Evolutionary conservation across 1,140 invertebrate species (phyloP), one percentile per base, ranked within the genome.

Genomic region (Hetaerina americana): DNA sequence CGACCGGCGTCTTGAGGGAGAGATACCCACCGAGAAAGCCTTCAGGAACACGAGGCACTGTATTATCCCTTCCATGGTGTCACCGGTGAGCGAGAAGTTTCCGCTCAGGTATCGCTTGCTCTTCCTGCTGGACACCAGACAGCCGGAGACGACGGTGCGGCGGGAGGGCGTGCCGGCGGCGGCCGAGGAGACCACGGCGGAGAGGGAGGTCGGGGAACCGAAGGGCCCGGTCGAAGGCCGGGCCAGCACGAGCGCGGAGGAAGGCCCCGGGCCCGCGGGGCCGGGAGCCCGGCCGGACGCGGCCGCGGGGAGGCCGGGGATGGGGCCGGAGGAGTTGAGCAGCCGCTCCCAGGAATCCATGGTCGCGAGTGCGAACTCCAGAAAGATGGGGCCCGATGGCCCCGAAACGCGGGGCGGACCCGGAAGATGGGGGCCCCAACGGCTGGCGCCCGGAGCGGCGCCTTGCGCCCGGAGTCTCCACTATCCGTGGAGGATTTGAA

Each of bases 61-160:
- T 81, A 94, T 93, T 77, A 94, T 94, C 75, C 92, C 92, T 78
- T 94, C 92, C 92, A 94, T 94, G 68, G 92, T 93, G 81, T 93
- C 92, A 28, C 92, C 92, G 28, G 91, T 92, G 40, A 94, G 86
- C 77, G 91, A 92, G 81, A 94, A 94, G 66, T 91, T 93, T 71
- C 92, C 92, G 5, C 90, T 92, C 66, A 94, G 85, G 78, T 93
- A 91, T 72, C 91, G 85, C 73, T 77, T 77, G 73, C 90, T 90
- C 77, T 91, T 90, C 73, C 90, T 86, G 1, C 88, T 89, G 66
- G 90, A 85, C 24, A 40, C 22, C 26, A 66, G 12, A 18, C 15
- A 15, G 72, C 76, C 77, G 73, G 76, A 73, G 74, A 75, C 70
- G 72, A 70, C 25, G 27, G 68, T 72, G 40, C 72, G 71, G 57